A percentile compares a stretch with the other conserved stretches of the same genome.
Evolutionary conservation across 2,113 vertebrate genomes (phyloP).

Genomic region (Helogale parvula): DNA sequence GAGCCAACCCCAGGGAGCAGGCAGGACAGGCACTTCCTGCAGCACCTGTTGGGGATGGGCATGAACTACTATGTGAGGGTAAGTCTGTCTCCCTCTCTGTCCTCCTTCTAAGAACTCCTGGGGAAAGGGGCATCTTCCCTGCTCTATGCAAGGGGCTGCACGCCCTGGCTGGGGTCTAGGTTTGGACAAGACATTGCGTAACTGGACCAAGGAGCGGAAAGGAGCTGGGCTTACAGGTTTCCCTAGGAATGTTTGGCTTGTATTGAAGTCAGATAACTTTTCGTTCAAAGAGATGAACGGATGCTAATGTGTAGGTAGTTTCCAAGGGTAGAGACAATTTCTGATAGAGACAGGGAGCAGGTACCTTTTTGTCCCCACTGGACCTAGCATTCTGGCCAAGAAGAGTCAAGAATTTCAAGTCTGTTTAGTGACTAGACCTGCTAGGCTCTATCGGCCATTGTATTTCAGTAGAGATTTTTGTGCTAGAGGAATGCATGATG

Average conservation of each 20-base stretch:
- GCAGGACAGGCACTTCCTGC: constrained; percentile 58
- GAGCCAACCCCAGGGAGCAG: constrained; percentile 56
- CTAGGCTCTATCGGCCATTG: neutral
- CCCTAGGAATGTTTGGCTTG: neutral
- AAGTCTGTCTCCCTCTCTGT: constrained; percentile 74
- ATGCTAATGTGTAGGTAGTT: neutral
- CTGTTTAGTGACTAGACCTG: neutral
- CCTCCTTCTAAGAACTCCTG: neutral
- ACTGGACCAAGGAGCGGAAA: neutral
- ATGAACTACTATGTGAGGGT: constrained; percentile 85
- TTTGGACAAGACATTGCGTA: neutral
- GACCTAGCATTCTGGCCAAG: neutral
- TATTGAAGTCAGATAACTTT: neutral
- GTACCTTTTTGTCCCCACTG: neutral
- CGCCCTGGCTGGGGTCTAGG: neutral
- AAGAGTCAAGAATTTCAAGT: neutral
- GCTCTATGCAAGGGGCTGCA: neutral
- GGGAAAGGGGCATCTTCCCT: neutral
- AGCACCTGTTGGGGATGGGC: constrained; percentile 76
- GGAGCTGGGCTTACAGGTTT: neutral
- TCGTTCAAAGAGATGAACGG: neutral
- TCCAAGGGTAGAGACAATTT: neutral
- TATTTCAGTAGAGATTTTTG: neutral
- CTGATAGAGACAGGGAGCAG: neutral
- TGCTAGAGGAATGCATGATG: neutral